These are phyloP conservation scores for Stenodera caucasica DNA, from an alignment of 2,888 invertebrate species.

Conservation along the genomic window DNA sequence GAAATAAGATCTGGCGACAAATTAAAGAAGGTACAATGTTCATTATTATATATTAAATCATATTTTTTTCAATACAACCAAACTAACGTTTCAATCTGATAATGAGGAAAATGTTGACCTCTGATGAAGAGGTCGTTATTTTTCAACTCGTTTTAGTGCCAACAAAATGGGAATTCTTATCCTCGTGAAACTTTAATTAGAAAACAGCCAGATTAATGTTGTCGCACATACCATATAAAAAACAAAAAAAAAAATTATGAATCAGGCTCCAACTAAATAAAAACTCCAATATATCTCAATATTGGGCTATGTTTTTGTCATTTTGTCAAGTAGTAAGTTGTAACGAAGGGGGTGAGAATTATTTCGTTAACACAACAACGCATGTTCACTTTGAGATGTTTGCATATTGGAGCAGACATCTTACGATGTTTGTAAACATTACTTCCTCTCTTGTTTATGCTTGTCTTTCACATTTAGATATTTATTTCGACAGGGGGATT, in stretches of 20 bases:
- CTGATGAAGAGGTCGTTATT: slow-evolving; percentile 11
- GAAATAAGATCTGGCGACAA: slow-evolving; percentile 10
- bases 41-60: neutral
- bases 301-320: too few relatives aligned
- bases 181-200: slow-evolving; percentile 9
- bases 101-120: too few relatives aligned
- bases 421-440: slow-evolving; percentile 26
- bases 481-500: too few relatives aligned
- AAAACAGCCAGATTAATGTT: slow-evolving; percentile 10
- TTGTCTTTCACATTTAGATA: slow-evolving; percentile 23
- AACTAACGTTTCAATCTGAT: too few relatives aligned
- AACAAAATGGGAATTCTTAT: slow-evolving; percentile 4
- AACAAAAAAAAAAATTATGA: neutral
- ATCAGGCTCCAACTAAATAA: neutral
- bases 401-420: slow-evolving; percentile 17
- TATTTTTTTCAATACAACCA: too few relatives aligned
- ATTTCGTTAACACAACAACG: slow-evolving; percentile 5
- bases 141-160: slow-evolving; percentile 2
- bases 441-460: slow-evolving; percentile 24
- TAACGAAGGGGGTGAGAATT: slow-evolving; percentile 11
- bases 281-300: too few relatives aligned
- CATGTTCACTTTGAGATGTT: slow-evolving; percentile 22
- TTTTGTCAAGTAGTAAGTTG: too few relatives aligned
- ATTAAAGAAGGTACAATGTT: neutral
- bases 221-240: neutral